These are phyloP conservation scores for Macrophya annulata DNA, from an alignment of 2,888 invertebrate genomes.

Conservation along the genomic window DNA sequence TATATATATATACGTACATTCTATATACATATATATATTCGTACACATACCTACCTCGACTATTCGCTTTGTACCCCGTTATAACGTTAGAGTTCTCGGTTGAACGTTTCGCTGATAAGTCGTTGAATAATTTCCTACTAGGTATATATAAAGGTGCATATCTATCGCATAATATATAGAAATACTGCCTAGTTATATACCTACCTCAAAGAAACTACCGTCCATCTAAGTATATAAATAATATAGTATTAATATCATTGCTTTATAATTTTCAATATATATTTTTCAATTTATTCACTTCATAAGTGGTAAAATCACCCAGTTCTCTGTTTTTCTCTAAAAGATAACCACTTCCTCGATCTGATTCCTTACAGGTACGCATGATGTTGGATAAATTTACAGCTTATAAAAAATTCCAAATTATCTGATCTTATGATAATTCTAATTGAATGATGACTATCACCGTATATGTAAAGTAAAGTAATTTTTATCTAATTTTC, in stretches of 20 bases:
- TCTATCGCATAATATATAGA: background rate
- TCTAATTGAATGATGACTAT: too few relatives aligned
- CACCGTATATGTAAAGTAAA: too few relatives aligned
- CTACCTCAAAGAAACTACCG: background rate
- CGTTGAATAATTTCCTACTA: conserved; percentile 33
- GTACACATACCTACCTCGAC: background rate
- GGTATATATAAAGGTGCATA: background rate
- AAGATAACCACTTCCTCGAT: too few relatives aligned
- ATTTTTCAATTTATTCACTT: background rate
- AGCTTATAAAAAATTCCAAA: too few relatives aligned
- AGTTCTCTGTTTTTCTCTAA: too few relatives aligned
- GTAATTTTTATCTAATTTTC: too few relatives aligned
- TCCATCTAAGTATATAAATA: background rate
- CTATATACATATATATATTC: background rate
- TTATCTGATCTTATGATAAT: too few relatives aligned
- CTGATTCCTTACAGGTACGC: too few relatives aligned
- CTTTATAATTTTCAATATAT: conserved; percentile 7
- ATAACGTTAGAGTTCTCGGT: background rate
- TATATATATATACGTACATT: background rate
- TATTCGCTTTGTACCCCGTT: conserved; percentile 1
- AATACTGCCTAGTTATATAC: background rate
- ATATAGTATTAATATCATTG: background rate
- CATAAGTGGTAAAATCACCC: too few relatives aligned
- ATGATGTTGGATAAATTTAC: too few relatives aligned
- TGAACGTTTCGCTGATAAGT: conserved; percentile 41